Base-by-base conservation (phyloP, 1,140 invertebrate genomes). In the Charaxes varanes region DNA sequence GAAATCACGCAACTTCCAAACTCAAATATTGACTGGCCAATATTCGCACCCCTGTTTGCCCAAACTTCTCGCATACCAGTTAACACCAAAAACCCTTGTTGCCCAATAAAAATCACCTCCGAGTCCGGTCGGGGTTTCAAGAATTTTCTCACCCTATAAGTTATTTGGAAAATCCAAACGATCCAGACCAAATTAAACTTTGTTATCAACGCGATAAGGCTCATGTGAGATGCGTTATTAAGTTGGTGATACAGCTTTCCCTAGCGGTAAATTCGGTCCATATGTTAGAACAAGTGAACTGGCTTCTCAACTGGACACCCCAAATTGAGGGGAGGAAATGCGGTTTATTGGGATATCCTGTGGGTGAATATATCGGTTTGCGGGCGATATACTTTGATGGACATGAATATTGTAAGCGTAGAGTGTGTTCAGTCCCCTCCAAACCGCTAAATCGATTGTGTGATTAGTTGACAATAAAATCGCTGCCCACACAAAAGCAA, bases 221-320 rank as follows among this genome's bases (percentile, higher is more conserved):
- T 13, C 13, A 16, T 15, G 7, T 5, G 17, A 22, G 1, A n/a
- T 16, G 18, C 6, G 12, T 19, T 3, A 7, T 16, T 23, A 44
- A 35, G 8, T 48, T 34, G 41, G 14, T 6, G 6, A 14, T 16
- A 23, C 18, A 34, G 16, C 32, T 41, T 44, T 37, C 55, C 62
- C 62, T 64, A 63, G 60, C 44, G 56, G 51, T 54, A 48, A 54
- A 79, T 74, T 74, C 61, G 41, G 43, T 50, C 64, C 72, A 77
- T 74, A 77, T 74, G 74, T 74, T 54, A 61, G 53, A 64, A 76
- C 67, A 70, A 79, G 70, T 67, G 67, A 71, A 53, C 58, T 62
- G 64, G 51, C 64, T 71, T 64, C 71, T 73, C 74, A 73, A 77
- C 68, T 73, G 70, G 69, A 71, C 70, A 72, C 69, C 74, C 68